A percentile compares a stretch with the other conserved stretches of the same genome.
Conservation (phyloP, 1,140 invertebrate species). For the Philopotamus ludificatus region DNA sequence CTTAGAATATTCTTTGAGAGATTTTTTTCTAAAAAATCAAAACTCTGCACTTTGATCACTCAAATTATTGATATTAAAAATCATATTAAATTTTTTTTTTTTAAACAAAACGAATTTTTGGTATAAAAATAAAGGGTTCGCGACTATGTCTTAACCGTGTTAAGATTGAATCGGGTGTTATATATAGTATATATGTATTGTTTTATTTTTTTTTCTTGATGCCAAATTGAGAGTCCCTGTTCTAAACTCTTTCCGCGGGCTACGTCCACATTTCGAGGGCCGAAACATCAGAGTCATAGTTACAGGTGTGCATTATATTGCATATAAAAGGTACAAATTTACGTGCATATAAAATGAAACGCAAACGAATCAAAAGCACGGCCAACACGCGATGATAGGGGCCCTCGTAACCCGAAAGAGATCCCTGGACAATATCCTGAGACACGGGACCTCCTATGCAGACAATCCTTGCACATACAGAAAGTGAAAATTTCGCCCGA, state of each 20-base stretch:
- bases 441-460: background rate
- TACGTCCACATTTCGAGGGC: background rate
- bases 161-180: background rate
- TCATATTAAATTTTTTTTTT: no score
- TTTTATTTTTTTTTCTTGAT: background rate
- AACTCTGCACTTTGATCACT: background rate
- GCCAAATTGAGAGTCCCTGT: no score
- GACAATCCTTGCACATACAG: slow-evolving; percentile 8
- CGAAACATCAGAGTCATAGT: slow-evolving; percentile 7
- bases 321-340: slow-evolving; percentile 36
- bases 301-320: slow-evolving; percentile 4
- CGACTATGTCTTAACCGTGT: background rate
- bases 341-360: slow-evolving; percentile 40
- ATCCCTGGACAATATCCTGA: background rate
- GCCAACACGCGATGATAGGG: slow-evolving; percentile 32
- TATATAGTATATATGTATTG: no score
- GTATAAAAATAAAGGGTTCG: background rate
- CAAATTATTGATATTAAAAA: background rate
- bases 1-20: background rate
- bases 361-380: slow-evolving; percentile 33
- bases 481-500: no score
- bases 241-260: background rate
- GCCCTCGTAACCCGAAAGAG: background rate
- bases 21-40: background rate
- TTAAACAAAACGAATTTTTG: background rate